Conservation (phyloP, 2,888 invertebrate genomes). For the Ligdia adustata region DNA sequence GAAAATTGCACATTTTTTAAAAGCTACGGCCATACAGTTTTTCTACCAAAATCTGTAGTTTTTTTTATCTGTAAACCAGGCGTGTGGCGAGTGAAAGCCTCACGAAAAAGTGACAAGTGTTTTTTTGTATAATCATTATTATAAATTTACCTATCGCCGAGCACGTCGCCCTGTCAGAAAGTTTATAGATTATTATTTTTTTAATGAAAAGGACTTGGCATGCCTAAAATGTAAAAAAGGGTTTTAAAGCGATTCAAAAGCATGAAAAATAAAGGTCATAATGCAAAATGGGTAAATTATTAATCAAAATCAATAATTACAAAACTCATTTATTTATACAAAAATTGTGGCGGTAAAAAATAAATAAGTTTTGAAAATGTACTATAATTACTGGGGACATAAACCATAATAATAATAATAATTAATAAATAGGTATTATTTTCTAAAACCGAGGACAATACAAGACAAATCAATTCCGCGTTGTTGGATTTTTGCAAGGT, state of each 20-base stretch:
- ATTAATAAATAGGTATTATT: too few relatives aligned
- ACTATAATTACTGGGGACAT: too few relatives aligned
- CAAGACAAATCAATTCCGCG: constrained; percentile 5
- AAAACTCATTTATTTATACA: constrained; percentile 15
- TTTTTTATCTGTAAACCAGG: constrained; percentile 19
- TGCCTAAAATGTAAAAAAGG: constrained; percentile 48
- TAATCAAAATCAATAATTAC: constrained; percentile 6
- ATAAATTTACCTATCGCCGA: constrained; percentile 64
- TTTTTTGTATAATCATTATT: constrained; percentile 38
- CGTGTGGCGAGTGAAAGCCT: constrained; percentile 33
- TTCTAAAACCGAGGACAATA: neutral
- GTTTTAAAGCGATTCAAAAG: constrained; percentile 46
- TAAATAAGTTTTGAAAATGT: constrained; percentile 18
- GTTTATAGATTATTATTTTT: constrained; percentile 37
- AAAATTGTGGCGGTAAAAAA: neutral
- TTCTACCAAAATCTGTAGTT: constrained; percentile 7
- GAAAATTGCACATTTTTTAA: constrained; percentile 34
- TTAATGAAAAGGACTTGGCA: constrained; percentile 43
- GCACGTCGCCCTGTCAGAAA: constrained; percentile 62
- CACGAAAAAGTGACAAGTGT: constrained; percentile 32
- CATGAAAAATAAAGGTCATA: constrained; percentile 40
- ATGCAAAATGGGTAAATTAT: constrained; percentile 33
- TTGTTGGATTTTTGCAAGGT: constrained; percentile 15
- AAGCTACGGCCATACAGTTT: constrained; percentile 44
- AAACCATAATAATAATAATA: too few relatives aligned